These are phyloP conservation scores for Vollenhovia emeryi DNA, from an alignment of 1,140 invertebrate species.

Conservation along the genomic window DNA sequence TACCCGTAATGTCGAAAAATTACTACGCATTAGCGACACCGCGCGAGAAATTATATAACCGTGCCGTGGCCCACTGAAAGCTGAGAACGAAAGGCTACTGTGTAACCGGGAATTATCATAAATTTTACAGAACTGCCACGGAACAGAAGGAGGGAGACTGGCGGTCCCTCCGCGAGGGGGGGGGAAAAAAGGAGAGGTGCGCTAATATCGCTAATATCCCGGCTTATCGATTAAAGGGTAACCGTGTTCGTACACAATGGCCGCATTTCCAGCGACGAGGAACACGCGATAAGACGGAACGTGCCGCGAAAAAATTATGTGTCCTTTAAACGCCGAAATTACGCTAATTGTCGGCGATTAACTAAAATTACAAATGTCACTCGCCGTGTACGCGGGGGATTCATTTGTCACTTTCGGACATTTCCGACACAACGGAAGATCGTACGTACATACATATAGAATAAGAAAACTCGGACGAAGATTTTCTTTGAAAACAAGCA, in stretches of 20 bases:
- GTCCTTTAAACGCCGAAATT: constrained; percentile 63
- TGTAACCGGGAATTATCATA: constrained; percentile 51
- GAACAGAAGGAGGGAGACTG: constrained; percentile 9
- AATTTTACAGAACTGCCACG: constrained; percentile 36
- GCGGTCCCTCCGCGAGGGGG: not conserved
- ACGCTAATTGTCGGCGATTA: constrained; percentile 60
- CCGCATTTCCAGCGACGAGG: constrained; percentile 43
- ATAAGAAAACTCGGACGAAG: constrained; percentile 36
- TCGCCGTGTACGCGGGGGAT: not conserved
- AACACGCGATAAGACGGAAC: constrained; percentile 59
- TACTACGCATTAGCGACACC: constrained; percentile 35
- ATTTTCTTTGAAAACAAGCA: constrained; percentile 58
- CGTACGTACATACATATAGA: constrained; percentile 21
- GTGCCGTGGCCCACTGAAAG: constrained; percentile 15
- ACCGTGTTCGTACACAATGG: constrained; percentile 1
- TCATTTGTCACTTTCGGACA: not conserved
- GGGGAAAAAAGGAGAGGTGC: constrained; percentile 43
- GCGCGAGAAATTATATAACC: constrained; percentile 18
- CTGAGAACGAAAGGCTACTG: constrained; percentile 15
- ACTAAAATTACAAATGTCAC: constrained; percentile 53
- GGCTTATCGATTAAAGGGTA: constrained; percentile 67
- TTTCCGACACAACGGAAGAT: not conserved
- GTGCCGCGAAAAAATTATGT: constrained; percentile 43
- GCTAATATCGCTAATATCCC: constrained; percentile 71
- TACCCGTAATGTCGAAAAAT: constrained; percentile 26